A percentile compares a stretch with the other conserved stretches of the same genome.
Evolutionary conservation across 2,113 vertebrate species (phyloP).

Genomic region (Ceyx melanurus): DNA sequence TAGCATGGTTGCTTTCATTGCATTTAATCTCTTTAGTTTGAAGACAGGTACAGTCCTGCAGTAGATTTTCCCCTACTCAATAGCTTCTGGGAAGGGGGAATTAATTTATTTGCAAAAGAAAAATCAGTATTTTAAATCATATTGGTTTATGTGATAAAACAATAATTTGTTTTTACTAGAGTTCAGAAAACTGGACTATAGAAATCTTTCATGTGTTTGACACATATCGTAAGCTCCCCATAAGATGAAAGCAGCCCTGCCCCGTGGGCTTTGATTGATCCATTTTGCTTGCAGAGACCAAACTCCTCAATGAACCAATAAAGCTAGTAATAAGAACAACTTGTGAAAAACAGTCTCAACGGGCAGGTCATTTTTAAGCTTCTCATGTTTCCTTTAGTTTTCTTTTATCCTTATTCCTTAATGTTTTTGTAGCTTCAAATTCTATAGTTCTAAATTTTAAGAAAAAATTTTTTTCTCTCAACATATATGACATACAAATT

Average conservation of each 20-base stretch:
- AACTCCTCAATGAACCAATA: conserved; percentile 87
- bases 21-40: not conserved
- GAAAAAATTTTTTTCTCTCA: not conserved
- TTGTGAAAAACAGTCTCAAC: not conserved
- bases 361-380: not conserved
- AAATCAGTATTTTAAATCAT: not conserved
- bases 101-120: not conserved
- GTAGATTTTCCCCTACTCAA: not conserved
- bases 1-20: not conserved
- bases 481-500: not conserved
- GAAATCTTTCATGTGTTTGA: not conserved
- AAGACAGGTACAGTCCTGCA: not conserved
- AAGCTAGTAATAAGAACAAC: conserved; percentile 60
- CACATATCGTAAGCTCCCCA: conserved; percentile 80
- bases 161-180: not conserved
- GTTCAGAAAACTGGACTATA: not conserved
- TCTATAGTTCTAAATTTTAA: not conserved
- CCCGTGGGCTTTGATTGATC: conserved; percentile 78
- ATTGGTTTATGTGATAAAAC: not conserved
- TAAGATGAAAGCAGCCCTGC: conserved; percentile 83
- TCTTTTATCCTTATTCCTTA: not conserved
- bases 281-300: conserved; percentile 82
- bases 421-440: not conserved
- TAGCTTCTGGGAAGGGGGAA: not conserved
- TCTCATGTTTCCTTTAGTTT: not conserved